Conservation (phyloP, 2,113 vertebrate genomes). For the Peromyscus maniculatus region DNA sequence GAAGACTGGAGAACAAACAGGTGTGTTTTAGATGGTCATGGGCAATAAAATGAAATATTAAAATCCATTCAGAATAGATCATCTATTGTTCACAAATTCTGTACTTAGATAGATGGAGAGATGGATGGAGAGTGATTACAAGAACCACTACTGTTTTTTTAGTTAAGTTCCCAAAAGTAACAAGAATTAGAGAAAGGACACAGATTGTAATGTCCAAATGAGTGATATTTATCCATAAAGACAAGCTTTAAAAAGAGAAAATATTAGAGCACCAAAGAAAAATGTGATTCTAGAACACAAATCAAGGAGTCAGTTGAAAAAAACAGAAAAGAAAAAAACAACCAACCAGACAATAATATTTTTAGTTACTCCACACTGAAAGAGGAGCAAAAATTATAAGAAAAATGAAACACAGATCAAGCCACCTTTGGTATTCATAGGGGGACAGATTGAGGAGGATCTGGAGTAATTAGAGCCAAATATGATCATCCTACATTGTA, state of each 20-base stretch:
- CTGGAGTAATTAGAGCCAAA: neutral
- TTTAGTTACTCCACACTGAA: neutral
- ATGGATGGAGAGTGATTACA: neutral
- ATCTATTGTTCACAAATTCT: neutral
- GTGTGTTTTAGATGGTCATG: neutral
- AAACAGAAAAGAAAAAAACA: neutral
- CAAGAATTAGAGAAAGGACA: neutral
- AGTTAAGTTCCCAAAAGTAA: neutral
- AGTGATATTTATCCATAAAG: too few relatives aligned
- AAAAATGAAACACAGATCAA: neutral
- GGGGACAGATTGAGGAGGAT: neutral
- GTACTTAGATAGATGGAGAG: neutral
- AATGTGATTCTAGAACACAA: too few relatives aligned
- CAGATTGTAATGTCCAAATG: too few relatives aligned
- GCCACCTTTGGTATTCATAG: neutral
- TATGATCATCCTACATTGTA: too few relatives aligned
- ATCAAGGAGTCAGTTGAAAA: too few relatives aligned
- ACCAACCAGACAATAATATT: too few relatives aligned
- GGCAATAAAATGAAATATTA: neutral
- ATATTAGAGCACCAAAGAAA: too few relatives aligned
- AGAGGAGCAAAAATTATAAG: neutral
- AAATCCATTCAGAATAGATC: neutral
- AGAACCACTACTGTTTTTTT: neutral
- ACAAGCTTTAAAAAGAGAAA: too few relatives aligned
- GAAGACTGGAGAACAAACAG: too few relatives aligned